phyloP scores from a whole-genome alignment of 2,113 vertebrate genomes.

The Oreochromis niloticus region DNA sequence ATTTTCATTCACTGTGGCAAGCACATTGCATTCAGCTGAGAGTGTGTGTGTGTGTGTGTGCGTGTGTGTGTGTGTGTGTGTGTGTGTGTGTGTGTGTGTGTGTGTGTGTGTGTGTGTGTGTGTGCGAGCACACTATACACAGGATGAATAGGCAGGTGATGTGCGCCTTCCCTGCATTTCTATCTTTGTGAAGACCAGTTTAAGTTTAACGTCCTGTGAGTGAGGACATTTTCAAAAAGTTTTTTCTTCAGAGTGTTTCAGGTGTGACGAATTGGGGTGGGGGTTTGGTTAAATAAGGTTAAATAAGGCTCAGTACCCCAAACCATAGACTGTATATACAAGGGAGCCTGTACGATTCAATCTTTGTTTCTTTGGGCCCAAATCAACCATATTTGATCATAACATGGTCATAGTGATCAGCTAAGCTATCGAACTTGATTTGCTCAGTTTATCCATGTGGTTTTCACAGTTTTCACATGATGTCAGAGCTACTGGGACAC shows the following conservation, averaged over 20 bases:
- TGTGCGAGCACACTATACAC: background rate
- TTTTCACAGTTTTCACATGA: background rate
- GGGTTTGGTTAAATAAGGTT: background rate
- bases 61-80: background rate
- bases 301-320: background rate
- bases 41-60: background rate
- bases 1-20: conserved; percentile 39
- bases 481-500: background rate
- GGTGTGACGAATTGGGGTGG: background rate
- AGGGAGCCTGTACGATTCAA: accelerated
- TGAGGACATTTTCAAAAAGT: background rate
- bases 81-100: background rate
- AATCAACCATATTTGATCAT: background rate
- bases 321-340: background rate
- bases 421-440: background rate
- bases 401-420: background rate
- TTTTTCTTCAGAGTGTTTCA: background rate
- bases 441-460: background rate
- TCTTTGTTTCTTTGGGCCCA: background rate
- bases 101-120: background rate
- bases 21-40: background rate
- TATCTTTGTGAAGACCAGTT: background rate
- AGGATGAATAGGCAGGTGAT: background rate
- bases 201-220: background rate
- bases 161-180: background rate